These are phyloP conservation scores for Paraplagusia blochii DNA, from an alignment of 2,113 vertebrate genomes.

Conservation along the genomic window DNA sequence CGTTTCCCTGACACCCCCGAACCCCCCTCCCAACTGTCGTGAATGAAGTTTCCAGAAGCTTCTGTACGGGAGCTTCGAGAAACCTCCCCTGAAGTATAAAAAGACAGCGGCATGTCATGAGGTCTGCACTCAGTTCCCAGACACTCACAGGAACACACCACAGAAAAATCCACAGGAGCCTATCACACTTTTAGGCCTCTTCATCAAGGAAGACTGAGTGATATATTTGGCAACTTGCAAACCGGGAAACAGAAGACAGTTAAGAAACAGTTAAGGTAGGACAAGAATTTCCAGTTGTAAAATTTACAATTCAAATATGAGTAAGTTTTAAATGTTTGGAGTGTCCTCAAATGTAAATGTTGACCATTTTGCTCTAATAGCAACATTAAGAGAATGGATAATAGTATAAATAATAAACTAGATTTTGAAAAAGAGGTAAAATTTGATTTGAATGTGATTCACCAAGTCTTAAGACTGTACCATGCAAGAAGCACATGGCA, in stretches of 20 bases:
- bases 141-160: conserved; percentile 25
- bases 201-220: conserved; percentile 26
- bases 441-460: no score
- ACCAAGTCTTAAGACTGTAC: neutral
- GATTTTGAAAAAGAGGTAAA: no score
- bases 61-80: conserved; percentile 74
- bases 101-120: conserved; percentile 39
- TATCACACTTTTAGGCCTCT: conserved; percentile 26
- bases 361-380: no score
- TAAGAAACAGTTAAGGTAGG: conserved; percentile 65
- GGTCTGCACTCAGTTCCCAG: conserved; percentile 39
- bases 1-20: conserved; percentile 29
- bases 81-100: conserved; percentile 72
- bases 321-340: no score
- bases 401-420: neutral
- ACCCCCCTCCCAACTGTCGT: conserved; percentile 25
- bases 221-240: conserved; percentile 7
- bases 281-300: neutral
- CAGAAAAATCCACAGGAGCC: conserved; percentile 35
- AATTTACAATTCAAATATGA: neutral
- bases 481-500: conserved; percentile 62
- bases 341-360: no score
- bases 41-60: conserved; percentile 74
- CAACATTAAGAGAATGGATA: neutral
- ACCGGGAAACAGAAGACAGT: conserved; percentile 19